Evolutionary conservation across 2,113 vertebrate species (phyloP).

Genomic region (Zootoca vivipara): DNA sequence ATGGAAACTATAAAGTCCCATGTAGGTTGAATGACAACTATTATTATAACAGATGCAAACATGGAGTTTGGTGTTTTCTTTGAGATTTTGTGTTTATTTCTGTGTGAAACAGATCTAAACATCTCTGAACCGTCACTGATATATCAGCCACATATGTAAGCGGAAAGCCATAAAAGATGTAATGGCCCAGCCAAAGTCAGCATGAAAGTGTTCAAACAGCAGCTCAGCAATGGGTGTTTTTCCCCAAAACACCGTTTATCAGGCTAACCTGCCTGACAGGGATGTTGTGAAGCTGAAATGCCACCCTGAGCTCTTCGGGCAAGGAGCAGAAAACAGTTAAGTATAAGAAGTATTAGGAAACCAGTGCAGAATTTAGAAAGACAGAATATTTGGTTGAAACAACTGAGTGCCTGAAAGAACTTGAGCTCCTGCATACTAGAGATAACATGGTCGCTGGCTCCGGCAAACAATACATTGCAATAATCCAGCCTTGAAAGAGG

Average conservation of each 20-base stretch:
- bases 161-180: neutral
- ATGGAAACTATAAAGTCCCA: too few relatives aligned
- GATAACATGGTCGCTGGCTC: slow-evolving; percentile 44
- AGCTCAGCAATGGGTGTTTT: neutral
- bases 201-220: neutral
- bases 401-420: slow-evolving; percentile 16
- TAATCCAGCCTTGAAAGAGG: slow-evolving; percentile 49
- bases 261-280: neutral
- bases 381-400: slow-evolving; percentile 33
- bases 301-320: neutral
- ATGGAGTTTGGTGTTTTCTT: neutral
- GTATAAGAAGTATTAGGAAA: slow-evolving; percentile 21
- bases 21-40: too few relatives aligned
- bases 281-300: neutral
- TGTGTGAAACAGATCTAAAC: too few relatives aligned
- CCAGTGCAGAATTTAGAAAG: slow-evolving; percentile 23
- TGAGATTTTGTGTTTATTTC: neutral
- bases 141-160: neutral
- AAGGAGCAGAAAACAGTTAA: neutral
- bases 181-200: neutral
- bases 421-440: slow-evolving; percentile 40
- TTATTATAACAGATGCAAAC: neutral
- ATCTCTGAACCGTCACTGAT: neutral
- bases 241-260: neutral
- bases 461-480: slow-evolving; percentile 59